These are phyloP conservation scores for Pristionchus japonicus DNA, from an alignment of 2,888 invertebrate species.

Conservation along the genomic window DNA sequence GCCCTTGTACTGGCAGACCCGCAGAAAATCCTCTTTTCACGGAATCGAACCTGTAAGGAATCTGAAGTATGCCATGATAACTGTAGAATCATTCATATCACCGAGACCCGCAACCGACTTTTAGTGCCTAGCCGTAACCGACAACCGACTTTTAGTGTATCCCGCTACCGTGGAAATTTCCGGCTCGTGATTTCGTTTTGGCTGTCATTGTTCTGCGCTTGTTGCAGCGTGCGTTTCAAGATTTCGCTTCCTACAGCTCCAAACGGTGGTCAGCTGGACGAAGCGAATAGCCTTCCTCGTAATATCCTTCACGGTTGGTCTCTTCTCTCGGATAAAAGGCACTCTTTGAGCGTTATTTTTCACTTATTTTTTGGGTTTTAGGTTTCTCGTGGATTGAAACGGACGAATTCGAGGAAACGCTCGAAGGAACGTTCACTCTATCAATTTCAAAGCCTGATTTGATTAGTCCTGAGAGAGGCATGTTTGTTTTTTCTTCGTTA, in stretches of 20 bases:
- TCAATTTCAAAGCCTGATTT: background rate
- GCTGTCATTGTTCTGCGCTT: no score
- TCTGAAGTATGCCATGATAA: no score
- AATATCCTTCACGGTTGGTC: background rate
- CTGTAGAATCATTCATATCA: no score
- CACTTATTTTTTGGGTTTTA: background rate
- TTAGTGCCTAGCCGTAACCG: no score
- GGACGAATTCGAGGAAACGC: background rate
- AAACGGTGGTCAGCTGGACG: background rate
- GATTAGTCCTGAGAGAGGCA: background rate
- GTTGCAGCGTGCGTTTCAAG: background rate
- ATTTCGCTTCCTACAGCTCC: background rate
- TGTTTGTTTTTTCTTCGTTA: background rate
- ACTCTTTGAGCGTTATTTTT: background rate
- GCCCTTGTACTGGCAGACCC: no score
- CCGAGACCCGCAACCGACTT: no score
- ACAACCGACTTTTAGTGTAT: no score
- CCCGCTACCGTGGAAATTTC: no score
- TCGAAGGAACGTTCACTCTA: background rate
- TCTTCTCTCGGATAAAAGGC: background rate
- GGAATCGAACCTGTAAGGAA: no score
- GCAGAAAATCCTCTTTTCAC: no score
- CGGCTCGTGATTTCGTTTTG: no score
- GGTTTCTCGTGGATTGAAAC: background rate
- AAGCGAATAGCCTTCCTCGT: slow-evolving; percentile 10